Evolutionary conservation across 2,888 invertebrate genomes (phyloP).

Genomic region (Actias luna): DNA sequence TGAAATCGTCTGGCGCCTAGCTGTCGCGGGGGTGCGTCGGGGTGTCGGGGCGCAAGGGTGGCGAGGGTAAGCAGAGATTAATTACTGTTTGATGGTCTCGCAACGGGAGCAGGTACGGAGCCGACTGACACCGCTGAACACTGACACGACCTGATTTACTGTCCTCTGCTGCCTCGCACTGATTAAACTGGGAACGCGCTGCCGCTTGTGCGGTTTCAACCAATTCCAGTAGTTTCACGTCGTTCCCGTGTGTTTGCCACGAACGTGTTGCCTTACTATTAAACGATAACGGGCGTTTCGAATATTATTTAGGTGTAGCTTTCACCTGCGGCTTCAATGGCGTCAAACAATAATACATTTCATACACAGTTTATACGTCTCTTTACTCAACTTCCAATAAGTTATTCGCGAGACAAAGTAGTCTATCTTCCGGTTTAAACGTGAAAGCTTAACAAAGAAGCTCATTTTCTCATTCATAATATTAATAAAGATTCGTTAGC

Average conservation of each 20-base stretch:
- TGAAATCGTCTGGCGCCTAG: conserved; percentile 56
- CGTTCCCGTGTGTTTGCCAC: background rate
- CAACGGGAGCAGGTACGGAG: conserved; percentile 55
- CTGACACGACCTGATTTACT: conserved; percentile 55
- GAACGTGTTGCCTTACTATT: no score
- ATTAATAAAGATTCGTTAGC: no score
- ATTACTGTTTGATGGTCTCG: conserved; percentile 69
- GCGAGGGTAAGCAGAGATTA: conserved; percentile 54
- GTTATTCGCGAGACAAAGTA: no score
- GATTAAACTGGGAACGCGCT: conserved; percentile 13
- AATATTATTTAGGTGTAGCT: no score
- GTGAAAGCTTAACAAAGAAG: no score
- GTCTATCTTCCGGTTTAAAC: no score
- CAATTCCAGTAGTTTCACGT: background rate
- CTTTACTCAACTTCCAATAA: no score
- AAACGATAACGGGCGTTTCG: no score
- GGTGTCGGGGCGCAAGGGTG: conserved; percentile 23
- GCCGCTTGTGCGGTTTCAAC: conserved; percentile 5
- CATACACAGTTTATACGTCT: no score
- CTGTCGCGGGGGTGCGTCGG: conserved; percentile 38
- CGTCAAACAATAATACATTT: no score
- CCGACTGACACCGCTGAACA: conserved; percentile 30
- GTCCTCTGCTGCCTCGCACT: conserved; percentile 28
- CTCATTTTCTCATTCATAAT: no score
- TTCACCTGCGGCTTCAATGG: no score